phyloP scores from a whole-genome alignment of 1,140 invertebrate species.

The Euschistus heros region DNA sequence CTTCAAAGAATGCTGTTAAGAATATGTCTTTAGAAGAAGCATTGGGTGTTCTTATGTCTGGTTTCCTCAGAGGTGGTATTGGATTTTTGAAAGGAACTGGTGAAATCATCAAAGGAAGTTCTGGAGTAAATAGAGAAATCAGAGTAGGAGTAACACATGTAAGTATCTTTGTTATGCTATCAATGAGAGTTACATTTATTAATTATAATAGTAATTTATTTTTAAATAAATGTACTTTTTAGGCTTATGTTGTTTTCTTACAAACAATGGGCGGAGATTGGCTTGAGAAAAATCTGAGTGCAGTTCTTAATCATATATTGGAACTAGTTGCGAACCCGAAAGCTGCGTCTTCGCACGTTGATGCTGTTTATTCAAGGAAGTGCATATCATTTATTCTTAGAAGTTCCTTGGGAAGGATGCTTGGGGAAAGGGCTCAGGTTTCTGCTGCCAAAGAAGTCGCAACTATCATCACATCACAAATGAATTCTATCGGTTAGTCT shows the following conservation, averaged over 20 bases:
- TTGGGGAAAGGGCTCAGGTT: constrained; percentile 93
- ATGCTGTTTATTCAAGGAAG: constrained; percentile 94
- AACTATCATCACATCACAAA: constrained; percentile 82
- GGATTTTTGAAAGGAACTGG: constrained; percentile 90
- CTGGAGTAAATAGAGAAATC: constrained; percentile 85
- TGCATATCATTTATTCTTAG: constrained; percentile 93
- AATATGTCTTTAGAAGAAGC: constrained; percentile 65
- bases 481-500: constrained; percentile 69
- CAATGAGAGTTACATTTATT: constrained; percentile 15
- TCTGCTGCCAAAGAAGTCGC: constrained; percentile 91
- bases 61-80: constrained; percentile 85
- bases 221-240: constrained; percentile 31
- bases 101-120: constrained; percentile 92
- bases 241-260: constrained; percentile 90
- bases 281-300: constrained; percentile 83
- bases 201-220: background rate
- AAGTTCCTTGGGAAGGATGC: constrained; percentile 71
- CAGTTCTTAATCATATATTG: constrained; percentile 77
- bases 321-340: constrained; percentile 89
- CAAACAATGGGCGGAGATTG: constrained; percentile 86
- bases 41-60: constrained; percentile 82
- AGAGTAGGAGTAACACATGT: constrained; percentile 89
- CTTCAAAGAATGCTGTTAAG: constrained; percentile 2
- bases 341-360: constrained; percentile 87
- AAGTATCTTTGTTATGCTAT: constrained; percentile 36